A percentile compares a stretch with the other conserved stretches of the same genome.
phyloP scores from a whole-genome alignment of 2,888 invertebrate species.

The Hesperia comma region DNA sequence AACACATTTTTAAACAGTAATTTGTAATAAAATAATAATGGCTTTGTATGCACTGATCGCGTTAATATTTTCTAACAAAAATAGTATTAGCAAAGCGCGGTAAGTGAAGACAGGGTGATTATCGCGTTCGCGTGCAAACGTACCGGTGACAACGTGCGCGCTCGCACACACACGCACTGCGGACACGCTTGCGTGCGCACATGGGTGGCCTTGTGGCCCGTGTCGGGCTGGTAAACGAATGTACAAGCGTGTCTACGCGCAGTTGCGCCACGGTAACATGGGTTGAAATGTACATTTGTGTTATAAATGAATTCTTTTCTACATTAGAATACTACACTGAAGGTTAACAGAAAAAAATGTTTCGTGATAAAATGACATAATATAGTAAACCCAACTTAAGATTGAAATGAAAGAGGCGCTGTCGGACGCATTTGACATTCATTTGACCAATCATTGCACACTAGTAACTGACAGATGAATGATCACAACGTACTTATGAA shows the following conservation, averaged over 20 bases:
- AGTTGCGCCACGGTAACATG: not conserved
- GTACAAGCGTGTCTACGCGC: not conserved
- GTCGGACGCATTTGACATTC: too few relatives aligned
- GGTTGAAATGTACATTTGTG: not conserved
- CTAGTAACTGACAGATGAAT: too few relatives aligned
- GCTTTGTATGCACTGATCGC: conserved; percentile 31
- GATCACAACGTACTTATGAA: too few relatives aligned
- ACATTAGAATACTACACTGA: too few relatives aligned
- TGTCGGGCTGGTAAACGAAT: conserved; percentile 4
- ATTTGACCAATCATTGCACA: too few relatives aligned
- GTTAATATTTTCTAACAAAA: conserved; percentile 5
- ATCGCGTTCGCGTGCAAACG: conserved; percentile 36
- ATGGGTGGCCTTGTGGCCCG: not conserved
- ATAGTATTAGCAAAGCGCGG: conserved; percentile 22
- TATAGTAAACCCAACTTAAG: too few relatives aligned
- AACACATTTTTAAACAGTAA: conserved; percentile 7
- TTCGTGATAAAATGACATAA: too few relatives aligned
- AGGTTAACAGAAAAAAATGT: too few relatives aligned
- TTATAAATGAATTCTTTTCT: too few relatives aligned
- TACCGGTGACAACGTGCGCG: conserved; percentile 14
- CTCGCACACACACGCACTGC: not conserved
- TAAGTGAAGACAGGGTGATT: conserved; percentile 46
- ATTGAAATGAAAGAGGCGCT: too few relatives aligned
- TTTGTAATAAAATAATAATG: conserved; percentile 4
- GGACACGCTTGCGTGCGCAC: not conserved